These are phyloP conservation scores for Columbina picui DNA, from an alignment of 2,113 vertebrate genomes.

Conservation along the genomic window DNA sequence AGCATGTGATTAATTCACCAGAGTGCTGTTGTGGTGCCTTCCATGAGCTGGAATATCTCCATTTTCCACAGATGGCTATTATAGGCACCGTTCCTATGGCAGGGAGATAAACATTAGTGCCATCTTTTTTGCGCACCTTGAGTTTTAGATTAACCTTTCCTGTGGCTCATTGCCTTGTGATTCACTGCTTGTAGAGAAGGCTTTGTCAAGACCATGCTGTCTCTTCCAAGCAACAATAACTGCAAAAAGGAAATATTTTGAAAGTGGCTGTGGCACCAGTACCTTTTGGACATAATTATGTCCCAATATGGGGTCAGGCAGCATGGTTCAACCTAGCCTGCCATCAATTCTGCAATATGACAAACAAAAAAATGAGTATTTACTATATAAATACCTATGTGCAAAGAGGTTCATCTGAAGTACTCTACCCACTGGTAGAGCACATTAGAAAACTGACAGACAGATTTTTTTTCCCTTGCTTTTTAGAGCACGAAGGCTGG, in stretches of 20 bases:
- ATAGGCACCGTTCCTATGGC: neutral
- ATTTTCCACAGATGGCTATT: slow-evolving; percentile 23
- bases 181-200: neutral
- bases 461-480: neutral
- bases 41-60: slow-evolving; percentile 4
- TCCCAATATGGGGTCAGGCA: fast-evolving
- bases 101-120: neutral
- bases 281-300: neutral
- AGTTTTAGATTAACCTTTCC: neutral
- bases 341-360: fast-evolving
- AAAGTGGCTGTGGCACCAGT: neutral
- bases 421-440: neutral
- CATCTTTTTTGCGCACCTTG: neutral
- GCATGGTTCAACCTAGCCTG: neutral
- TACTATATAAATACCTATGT: fast-evolving
- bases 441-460: neutral
- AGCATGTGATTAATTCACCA: neutral
- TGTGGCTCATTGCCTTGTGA: neutral
- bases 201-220: neutral
- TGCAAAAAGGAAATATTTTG: neutral
- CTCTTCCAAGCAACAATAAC: neutral
- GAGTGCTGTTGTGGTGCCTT: neutral
- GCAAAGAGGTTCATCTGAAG: neutral
- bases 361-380: neutral
- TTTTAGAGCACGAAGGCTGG: neutral